Evolutionary conservation across 1,140 invertebrate genomes (phyloP), one percentile per base, ranked within the genome.

Genomic region (Galendromus occidentalis): DNA sequence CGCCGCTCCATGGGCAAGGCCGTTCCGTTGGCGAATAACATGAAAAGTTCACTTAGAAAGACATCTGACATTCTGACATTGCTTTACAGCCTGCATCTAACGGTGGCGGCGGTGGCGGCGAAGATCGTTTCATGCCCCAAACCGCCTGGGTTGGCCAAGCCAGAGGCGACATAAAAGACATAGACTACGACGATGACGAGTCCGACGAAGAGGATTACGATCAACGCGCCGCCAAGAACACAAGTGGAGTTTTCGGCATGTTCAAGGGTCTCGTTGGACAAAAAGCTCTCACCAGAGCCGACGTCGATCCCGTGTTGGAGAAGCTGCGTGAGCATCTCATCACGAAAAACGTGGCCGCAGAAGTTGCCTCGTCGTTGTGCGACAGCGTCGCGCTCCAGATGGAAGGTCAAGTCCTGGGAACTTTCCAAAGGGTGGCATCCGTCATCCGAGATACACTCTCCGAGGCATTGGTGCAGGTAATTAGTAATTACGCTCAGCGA

Each of bases 281-380:
- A 1, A 91, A 91, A 73, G 75, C 76, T 28, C 68, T 80, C 39
- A 76, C 75, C 14, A 67, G 72, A 59, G 73, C 76, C 44, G 79
- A 87, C 65, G 84, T 98, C 80, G 77, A 82, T 67, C 87, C 93
- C 0, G 85, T 85, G 42, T 76, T 99, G 67, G 92, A 97, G 55
- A 96, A 98, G 76, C 81, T 99, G 78, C 87, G 86, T 68, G 94
- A 98, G 75, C 93, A 96, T 76, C 80, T 99, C 29, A 97, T 98
- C 70, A 80, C 82, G 0, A 98, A 99, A 76, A 99, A 99, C 77
- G 96, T 99, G 1, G 96, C 96, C 30, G 77, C 90, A 0, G 95
- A 99, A 70, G 97, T 99, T 70, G 84, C 95, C 7, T 79, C 81
- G 18, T 95, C 96, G 73, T 78, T 99, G 12, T 98, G 95, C 74